Evolutionary conservation across 2,888 invertebrate species (phyloP), one percentile per base, ranked within the genome.

Genomic region (Cephus spinipes): DNA sequence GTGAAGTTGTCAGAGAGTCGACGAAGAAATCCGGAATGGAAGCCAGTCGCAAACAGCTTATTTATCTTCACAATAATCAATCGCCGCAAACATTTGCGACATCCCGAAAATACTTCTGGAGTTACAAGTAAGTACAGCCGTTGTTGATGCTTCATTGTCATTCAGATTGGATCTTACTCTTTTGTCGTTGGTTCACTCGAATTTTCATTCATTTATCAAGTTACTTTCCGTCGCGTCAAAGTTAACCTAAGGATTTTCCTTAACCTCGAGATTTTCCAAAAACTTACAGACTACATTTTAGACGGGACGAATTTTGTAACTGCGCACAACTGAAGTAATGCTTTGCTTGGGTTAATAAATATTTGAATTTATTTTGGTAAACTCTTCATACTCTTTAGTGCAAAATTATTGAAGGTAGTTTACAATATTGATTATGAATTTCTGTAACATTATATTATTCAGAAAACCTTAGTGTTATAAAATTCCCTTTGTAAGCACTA

Each of bases 31-130:
- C 69, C 77, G 81, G 78, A 81, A 88, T 89, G 89, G 86, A 88
- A 89, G 86, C 85, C 84, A 86, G 84, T 88, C 84, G 83, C 83
- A 86, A 88, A 86, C 85, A 84, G 85, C 83, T 89, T 87, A 88
- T 89, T 89, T 89, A 89, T 87, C 86, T 88, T 85, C 81, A 81
- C 80, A 85, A 88, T 88, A 88, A 88, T 89, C 84, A 82, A 84
- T 86, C 84, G 78, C 82, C 85, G 82, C 81, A 84, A 85, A 84
- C 78, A 82, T 86, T 88, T 84, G 81, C 82, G 78, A 85, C 79
- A 74, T 79, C 82, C 79, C 77, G 80, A 83, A 86, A 79, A 80
- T 85, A 82, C 77, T 83, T 79, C 76, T 87, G 83, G 83, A 76
- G 81, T 77, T 83, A 83, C 79, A 82, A 81, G 85, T 84, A 81